Evolutionary conservation across 2,888 invertebrate species (phyloP).

Genomic region (Dicyrtomina minuta): DNA sequence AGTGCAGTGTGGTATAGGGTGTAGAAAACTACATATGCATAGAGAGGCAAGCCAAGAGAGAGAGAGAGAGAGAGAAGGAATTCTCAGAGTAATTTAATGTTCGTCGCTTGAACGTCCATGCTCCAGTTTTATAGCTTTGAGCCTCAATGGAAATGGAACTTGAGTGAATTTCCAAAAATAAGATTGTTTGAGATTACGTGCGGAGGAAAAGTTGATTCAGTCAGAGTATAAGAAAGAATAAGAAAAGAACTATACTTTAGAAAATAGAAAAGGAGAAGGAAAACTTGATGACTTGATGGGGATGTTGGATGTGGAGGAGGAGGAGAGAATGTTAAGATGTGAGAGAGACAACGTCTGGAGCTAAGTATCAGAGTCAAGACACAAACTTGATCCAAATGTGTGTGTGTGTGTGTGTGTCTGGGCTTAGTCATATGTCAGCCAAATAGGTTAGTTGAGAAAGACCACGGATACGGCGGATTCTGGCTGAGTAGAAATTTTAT

Average conservation of each 20-base stretch:
- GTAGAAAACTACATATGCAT: too few relatives aligned
- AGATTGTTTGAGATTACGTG: conserved; percentile 24
- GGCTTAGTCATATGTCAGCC: too few relatives aligned
- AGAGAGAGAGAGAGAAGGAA: not conserved
- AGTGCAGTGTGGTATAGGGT: too few relatives aligned
- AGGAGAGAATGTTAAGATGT: conserved; percentile 5
- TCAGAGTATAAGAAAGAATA: not conserved
- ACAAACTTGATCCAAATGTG: too few relatives aligned
- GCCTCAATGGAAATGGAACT: conserved; percentile 13
- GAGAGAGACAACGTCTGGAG: conserved; percentile 27
- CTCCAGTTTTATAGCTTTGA: conserved; percentile 23
- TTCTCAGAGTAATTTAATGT: conserved; percentile 24
- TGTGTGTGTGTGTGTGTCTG: too few relatives aligned
- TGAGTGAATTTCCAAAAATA: conserved; percentile 22
- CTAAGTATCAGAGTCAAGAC: too few relatives aligned
- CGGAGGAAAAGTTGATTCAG: not conserved
- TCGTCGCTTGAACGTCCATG: conserved; percentile 3
- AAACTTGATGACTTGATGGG: not conserved
- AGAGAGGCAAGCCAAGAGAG: not conserved
- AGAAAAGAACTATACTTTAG: not conserved
- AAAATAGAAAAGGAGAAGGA: not conserved
- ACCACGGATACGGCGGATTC: too few relatives aligned
- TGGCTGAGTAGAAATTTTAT: too few relatives aligned
- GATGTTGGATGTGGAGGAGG: not conserved
- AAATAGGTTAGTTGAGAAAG: too few relatives aligned